Conservation (phyloP, 1,140 invertebrate species). For the Tribolium castaneum region DNA sequence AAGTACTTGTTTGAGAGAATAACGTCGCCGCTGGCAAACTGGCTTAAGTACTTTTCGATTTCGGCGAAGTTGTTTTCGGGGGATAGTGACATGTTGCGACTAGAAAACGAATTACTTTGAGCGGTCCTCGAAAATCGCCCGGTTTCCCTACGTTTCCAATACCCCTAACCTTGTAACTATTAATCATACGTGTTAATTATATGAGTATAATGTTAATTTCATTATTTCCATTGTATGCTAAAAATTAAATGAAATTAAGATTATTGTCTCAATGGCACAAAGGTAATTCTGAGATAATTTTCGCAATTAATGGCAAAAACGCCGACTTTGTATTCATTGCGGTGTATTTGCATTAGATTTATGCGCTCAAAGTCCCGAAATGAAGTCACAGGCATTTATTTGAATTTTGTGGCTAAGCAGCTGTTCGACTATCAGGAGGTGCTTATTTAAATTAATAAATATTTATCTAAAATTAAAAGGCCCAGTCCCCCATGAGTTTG, state of each 20-base stretch:
- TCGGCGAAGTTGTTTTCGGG: slow-evolving; percentile 26
- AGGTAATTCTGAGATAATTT: not conserved
- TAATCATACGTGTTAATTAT: not conserved
- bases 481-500: not conserved
- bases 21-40: slow-evolving; percentile 63
- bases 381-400: no score
- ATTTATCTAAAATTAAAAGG: not conserved
- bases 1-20: slow-evolving; percentile 63
- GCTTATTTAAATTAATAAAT: not conserved
- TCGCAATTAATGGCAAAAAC: not conserved
- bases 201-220: not conserved
- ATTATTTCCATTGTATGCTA: not conserved
- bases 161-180: not conserved
- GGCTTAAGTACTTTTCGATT: slow-evolving; percentile 51
- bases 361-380: not conserved
- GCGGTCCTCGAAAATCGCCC: not conserved
- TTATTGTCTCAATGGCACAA: not conserved
- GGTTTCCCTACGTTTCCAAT: not conserved
- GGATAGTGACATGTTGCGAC: not conserved
- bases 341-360: no score
- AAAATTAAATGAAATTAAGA: not conserved
- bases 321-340: not conserved
- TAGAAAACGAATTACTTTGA: not conserved
- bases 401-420: not conserved
- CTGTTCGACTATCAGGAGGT: not conserved